phyloP scores from a whole-genome alignment of 53 echinoderm and acorn worm genomes.

The Glandiceps talaboti region DNA sequence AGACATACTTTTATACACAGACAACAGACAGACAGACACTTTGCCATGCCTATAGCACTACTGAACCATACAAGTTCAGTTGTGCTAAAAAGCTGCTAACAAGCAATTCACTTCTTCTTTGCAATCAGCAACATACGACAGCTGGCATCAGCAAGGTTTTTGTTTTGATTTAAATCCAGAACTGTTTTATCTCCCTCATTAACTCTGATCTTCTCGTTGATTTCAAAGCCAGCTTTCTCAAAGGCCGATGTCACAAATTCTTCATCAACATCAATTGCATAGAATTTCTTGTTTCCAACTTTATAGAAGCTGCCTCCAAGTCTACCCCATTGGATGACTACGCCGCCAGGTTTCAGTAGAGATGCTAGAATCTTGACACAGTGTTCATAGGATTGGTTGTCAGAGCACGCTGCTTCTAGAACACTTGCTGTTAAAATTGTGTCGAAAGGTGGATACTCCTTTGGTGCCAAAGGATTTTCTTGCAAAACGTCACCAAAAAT shows the following conservation, averaged over 20 bases:
- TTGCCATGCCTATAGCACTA: too few species aligned
- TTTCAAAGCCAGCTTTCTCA: background rate
- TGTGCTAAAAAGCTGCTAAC: too few species aligned
- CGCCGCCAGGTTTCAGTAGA: background rate
- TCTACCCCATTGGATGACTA: background rate
- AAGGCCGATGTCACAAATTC: background rate
- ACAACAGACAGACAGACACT: too few species aligned
- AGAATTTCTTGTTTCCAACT: background rate
- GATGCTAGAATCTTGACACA: background rate
- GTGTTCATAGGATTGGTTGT: background rate
- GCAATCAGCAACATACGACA: background rate
- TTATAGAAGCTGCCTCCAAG: background rate
- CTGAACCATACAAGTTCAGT: too few species aligned
- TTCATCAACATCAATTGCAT: background rate
- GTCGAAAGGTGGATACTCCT: background rate
- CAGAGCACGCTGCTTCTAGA: background rate
- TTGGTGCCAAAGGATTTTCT: background rate
- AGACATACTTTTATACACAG: too few species aligned
- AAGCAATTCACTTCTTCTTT: too few species aligned
- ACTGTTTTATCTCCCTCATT: too few species aligned
- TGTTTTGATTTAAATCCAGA: background rate
- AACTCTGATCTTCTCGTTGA: background rate
- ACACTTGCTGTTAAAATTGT: background rate
- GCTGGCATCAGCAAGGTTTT: background rate
- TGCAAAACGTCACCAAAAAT: background rate